Percentiles rank a stretch among this genome's conserved stretches.
These are phyloP conservation scores for Drosophila pegasa DNA, from an alignment of 2,888 invertebrate species.

Conservation along the genomic window DNA sequence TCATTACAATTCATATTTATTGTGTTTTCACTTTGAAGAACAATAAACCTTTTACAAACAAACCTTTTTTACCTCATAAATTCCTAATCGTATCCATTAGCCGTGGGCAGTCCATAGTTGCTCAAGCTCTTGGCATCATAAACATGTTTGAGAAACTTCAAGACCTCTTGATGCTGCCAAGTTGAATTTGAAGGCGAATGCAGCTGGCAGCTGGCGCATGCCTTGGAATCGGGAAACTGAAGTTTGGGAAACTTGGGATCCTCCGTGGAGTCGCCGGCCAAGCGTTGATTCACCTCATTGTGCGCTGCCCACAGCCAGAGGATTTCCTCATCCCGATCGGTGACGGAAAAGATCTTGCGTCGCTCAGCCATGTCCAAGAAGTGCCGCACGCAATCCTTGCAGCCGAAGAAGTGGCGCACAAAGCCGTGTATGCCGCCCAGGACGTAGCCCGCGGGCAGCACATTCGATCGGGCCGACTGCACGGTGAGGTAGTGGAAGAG, in stretches of 20 bases:
- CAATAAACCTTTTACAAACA: too few species aligned
- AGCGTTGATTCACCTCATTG: constrained; percentile 94
- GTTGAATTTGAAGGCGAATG: background rate
- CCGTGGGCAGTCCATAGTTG: constrained; percentile 62
- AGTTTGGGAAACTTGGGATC: constrained; percentile 88
- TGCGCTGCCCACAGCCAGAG: constrained; percentile 97
- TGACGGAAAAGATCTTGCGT: constrained; percentile 23
- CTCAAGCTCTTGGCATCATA: constrained; percentile 52
- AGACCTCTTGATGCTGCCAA: constrained; percentile 31
- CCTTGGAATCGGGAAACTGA: constrained; percentile 41
- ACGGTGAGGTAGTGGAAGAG: constrained; percentile 96
- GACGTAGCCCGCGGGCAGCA: constrained; percentile 34
- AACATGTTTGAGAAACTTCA: constrained; percentile 48
- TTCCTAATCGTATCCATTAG: constrained; percentile 35
- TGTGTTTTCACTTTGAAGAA: too few species aligned
- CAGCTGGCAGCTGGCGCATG: constrained; percentile 33
- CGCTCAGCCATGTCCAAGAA: constrained; percentile 87
- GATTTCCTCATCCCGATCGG: constrained; percentile 87
- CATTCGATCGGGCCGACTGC: constrained; percentile 83
- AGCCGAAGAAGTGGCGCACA: constrained; percentile 92
- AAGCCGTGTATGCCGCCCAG: constrained; percentile 59
- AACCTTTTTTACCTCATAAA: too few species aligned
- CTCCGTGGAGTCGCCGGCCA: constrained; percentile 93
- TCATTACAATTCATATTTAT: too few species aligned
- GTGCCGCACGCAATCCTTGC: constrained; percentile 93